Conservation (phyloP, 2,888 invertebrate genomes). For the Agonopterix subpropinquella region DNA sequence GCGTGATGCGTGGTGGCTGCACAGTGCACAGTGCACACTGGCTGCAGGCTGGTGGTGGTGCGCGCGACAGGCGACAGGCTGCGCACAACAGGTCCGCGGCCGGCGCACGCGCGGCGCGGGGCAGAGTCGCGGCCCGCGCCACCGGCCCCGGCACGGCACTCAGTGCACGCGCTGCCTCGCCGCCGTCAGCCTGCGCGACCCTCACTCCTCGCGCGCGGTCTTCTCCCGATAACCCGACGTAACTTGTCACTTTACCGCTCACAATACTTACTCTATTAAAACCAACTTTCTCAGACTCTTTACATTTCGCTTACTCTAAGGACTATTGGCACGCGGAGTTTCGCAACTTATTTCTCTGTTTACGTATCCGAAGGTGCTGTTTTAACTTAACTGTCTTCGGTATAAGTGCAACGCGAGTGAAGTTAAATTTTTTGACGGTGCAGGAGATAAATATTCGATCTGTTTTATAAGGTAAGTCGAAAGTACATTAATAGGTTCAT, state of each 20-base stretch:
- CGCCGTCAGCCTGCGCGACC: constrained; percentile 54
- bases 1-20: constrained; percentile 8
- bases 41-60: constrained; percentile 37
- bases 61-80: constrained; percentile 29
- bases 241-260: constrained; percentile 16
- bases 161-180: constrained; percentile 68
- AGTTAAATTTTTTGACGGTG: background rate
- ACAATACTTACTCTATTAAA: constrained; percentile 19
- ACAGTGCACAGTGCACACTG: no score
- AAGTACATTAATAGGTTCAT: background rate
- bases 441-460: constrained; percentile 30
- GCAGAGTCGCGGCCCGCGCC: constrained; percentile 41
- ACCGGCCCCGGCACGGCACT: constrained; percentile 37
- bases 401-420: constrained; percentile 57
- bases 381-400: constrained; percentile 35
- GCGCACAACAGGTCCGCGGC: background rate
- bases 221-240: constrained; percentile 13
- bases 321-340: constrained; percentile 33
- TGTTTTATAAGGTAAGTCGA: constrained; percentile 55
- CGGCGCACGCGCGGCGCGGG: constrained; percentile 57
- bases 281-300: background rate
- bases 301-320: constrained; percentile 16
- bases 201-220: constrained; percentile 27
- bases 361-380: constrained; percentile 37
- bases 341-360: constrained; percentile 25